Conservation (phyloP, 2,113 vertebrate species). For the Regulus satrapa region DNA sequence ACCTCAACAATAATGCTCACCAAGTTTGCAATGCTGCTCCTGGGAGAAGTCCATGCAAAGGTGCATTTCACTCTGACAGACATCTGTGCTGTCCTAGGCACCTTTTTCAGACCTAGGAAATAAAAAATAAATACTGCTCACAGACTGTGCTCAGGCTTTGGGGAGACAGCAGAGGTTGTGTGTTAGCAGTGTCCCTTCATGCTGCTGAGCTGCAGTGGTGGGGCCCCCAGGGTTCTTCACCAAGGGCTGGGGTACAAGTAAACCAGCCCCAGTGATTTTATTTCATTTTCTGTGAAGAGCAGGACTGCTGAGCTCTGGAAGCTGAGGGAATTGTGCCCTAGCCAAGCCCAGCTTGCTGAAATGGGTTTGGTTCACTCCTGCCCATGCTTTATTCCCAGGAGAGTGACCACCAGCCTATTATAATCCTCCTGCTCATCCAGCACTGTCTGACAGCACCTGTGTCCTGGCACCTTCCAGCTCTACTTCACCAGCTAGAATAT, state of each 20-base stretch:
- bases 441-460: not conserved
- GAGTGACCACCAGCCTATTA: fast-evolving
- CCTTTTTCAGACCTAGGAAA: not conserved
- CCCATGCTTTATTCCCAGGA: not conserved
- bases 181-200: not conserved
- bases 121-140: not conserved
- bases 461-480: not conserved
- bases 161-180: not conserved
- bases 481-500: not conserved
- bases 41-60: not conserved
- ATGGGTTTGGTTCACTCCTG: not conserved
- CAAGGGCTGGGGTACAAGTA: not conserved
- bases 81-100: not conserved
- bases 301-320: not conserved
- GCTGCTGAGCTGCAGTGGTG: not conserved
- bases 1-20: not conserved
- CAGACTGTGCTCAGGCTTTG: not conserved
- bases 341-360: not conserved
- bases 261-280: not conserved
- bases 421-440: not conserved
- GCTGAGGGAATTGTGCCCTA: not conserved
- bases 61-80: not conserved
- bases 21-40: not conserved
- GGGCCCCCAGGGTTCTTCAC: not conserved
- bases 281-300: not conserved